phyloP scores from a whole-genome alignment of 2,888 invertebrate genomes.

The Leucophora obtusa region DNA sequence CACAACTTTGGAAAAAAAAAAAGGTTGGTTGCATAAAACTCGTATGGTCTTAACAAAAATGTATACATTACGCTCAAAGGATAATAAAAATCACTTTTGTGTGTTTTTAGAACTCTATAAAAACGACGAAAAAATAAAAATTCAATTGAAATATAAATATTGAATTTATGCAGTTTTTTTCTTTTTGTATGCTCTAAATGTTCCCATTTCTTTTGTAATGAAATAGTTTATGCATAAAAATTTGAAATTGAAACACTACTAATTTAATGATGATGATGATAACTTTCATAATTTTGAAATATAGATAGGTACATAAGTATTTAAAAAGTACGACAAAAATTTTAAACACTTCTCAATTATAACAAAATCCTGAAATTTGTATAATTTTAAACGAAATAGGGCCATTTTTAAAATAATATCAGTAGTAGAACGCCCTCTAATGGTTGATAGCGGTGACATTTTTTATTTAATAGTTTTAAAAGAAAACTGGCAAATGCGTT shows the following conservation, averaged over 20 bases:
- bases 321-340: too few species aligned
- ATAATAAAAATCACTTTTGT: slow-evolving; percentile 59
- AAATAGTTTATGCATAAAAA: background rate
- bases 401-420: too few species aligned
- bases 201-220: slow-evolving; percentile 7
- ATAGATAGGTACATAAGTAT: too few species aligned
- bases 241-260: background rate
- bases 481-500: too few species aligned
- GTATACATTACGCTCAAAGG: slow-evolving; percentile 48
- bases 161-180: slow-evolving; percentile 20
- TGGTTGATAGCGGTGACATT: too few species aligned
- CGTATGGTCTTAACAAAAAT: slow-evolving; percentile 1
- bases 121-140: slow-evolving; percentile 1
- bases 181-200: background rate
- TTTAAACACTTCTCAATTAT: too few species aligned
- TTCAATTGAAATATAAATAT: slow-evolving; percentile 36
- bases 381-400: too few species aligned
- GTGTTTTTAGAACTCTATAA: slow-evolving; percentile 7
- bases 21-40: slow-evolving; percentile 32
- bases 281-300: too few species aligned
- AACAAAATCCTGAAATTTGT: too few species aligned
- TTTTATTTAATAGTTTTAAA: too few species aligned
- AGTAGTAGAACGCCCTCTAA: too few species aligned
- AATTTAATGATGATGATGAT: background rate
- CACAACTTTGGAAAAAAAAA: slow-evolving; percentile 13